phyloP scores from a whole-genome alignment of 2,888 invertebrate genomes.

The Platycheirus albimanus region DNA sequence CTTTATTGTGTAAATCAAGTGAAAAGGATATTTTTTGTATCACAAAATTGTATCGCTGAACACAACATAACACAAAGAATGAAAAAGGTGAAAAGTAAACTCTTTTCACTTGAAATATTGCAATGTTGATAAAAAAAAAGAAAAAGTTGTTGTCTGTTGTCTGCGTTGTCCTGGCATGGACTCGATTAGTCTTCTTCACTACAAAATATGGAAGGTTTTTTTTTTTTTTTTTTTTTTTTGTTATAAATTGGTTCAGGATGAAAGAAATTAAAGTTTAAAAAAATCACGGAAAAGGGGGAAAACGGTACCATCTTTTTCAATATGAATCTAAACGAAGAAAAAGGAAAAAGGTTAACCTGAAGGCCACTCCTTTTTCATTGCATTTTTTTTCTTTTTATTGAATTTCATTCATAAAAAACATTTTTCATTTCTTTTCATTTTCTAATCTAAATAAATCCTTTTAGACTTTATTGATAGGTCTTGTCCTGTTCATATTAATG shows the following conservation, averaged over 20 bases:
- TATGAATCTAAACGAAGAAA: not conserved
- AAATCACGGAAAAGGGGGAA: not conserved
- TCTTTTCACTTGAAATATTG: not conserved
- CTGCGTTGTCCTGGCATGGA: not conserved
- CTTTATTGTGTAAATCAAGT: constrained; percentile 4
- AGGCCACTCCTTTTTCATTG: not conserved
- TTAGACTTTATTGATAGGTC: constrained; percentile 18
- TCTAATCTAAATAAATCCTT: constrained; percentile 22
- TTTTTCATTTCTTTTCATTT: constrained; percentile 1
- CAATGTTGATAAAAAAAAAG: constrained; percentile 1
- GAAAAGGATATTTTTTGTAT: not conserved
- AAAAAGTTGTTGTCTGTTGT: not conserved
- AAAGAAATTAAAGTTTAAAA: no score
- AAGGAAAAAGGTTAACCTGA: not conserved
- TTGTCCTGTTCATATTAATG: constrained; percentile 10
- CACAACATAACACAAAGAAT: not conserved
- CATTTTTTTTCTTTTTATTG: constrained; percentile 12
- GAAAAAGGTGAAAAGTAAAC: not conserved
- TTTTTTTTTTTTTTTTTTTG: not conserved
- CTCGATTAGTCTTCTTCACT: constrained; percentile 15
- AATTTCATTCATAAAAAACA: constrained; percentile 1
- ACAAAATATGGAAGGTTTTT: not conserved
- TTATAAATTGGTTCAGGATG: constrained; percentile 17
- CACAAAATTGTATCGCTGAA: not conserved
- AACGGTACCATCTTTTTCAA: not conserved